Evolutionary conservation across 2,888 invertebrate genomes (phyloP).

Genomic region (Thymelicus acteon): DNA sequence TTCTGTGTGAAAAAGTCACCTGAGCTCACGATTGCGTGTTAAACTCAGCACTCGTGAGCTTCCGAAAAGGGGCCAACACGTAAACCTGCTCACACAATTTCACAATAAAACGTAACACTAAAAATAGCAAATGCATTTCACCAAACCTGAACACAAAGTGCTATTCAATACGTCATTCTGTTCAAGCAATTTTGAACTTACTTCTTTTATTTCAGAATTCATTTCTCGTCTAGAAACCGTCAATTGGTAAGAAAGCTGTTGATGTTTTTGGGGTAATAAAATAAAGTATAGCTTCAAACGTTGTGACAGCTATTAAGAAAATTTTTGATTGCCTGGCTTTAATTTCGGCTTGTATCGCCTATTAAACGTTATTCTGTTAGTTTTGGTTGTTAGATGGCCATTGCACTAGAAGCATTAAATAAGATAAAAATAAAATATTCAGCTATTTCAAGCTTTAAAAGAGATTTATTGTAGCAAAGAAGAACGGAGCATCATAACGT

Average conservation of each 20-base stretch:
- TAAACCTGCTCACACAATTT: constrained; percentile 28
- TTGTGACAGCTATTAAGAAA: constrained; percentile 46
- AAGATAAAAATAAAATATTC: constrained; percentile 35
- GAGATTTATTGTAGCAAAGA: constrained; percentile 33
- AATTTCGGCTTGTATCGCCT: constrained; percentile 46
- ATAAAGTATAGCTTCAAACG: constrained; percentile 49
- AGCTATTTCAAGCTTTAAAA: constrained; percentile 31
- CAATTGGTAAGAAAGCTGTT: constrained; percentile 43
- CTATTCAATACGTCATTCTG: background rate
- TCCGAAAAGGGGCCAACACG: constrained; percentile 4
- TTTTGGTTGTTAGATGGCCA: constrained; percentile 24
- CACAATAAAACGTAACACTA: constrained; percentile 22
- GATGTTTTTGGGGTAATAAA: constrained; percentile 51
- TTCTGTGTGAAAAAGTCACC: background rate
- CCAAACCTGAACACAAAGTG: constrained; percentile 24
- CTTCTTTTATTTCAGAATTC: background rate
- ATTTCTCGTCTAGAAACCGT: constrained; percentile 17
- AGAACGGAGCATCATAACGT: constrained; percentile 31
- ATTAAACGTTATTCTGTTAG: constrained; percentile 42
- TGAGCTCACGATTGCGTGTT: no score
- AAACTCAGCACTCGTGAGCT: no score
- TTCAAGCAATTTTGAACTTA: constrained; percentile 21
- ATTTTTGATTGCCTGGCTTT: constrained; percentile 48
- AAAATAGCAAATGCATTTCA: constrained; percentile 29
- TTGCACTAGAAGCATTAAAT: constrained; percentile 24